Evolutionary conservation across 2,113 vertebrate genomes (phyloP).

Genomic region (Aspiorhynchus laticeps): DNA sequence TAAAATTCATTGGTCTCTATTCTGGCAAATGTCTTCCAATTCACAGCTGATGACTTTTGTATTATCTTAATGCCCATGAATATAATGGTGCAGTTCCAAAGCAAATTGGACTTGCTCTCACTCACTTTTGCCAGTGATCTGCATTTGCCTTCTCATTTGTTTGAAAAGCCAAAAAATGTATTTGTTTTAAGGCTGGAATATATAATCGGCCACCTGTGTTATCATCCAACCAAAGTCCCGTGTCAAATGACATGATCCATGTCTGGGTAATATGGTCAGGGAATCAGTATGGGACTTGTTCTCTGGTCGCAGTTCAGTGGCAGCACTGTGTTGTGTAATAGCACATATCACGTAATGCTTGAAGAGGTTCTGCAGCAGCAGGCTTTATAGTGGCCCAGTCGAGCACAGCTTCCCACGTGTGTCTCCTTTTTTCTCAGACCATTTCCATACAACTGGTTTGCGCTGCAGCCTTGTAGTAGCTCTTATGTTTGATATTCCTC

Average conservation of each 20-base stretch:
- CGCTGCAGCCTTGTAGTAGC: not conserved
- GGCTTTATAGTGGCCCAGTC: not conserved
- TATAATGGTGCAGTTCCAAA: not conserved
- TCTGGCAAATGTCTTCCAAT: not conserved
- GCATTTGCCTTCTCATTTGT: constrained; percentile 24
- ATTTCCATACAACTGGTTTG: not conserved
- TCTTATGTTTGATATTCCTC: not conserved
- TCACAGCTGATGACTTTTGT: constrained; percentile 1
- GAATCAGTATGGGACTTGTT: not conserved
- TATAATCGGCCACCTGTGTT: not conserved
- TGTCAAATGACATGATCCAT: not conserved
- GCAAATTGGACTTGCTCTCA: not conserved
- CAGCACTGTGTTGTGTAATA: constrained; percentile 41
- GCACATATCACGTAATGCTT: constrained; percentile 16
- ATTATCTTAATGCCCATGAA: not conserved
- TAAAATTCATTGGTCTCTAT: not conserved
- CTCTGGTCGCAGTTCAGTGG: not conserved
- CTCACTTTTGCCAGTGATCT: not conserved
- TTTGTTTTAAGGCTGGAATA: not conserved
- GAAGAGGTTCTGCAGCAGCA: constrained; percentile 19
- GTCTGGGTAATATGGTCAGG: not conserved
- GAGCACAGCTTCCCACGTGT: not conserved
- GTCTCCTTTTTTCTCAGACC: not conserved
- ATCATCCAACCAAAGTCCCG: not conserved
- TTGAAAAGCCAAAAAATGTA: not conserved